Evolutionary conservation across 2,113 vertebrate species (phyloP).

Genomic region (Bubo blakistoni): DNA sequence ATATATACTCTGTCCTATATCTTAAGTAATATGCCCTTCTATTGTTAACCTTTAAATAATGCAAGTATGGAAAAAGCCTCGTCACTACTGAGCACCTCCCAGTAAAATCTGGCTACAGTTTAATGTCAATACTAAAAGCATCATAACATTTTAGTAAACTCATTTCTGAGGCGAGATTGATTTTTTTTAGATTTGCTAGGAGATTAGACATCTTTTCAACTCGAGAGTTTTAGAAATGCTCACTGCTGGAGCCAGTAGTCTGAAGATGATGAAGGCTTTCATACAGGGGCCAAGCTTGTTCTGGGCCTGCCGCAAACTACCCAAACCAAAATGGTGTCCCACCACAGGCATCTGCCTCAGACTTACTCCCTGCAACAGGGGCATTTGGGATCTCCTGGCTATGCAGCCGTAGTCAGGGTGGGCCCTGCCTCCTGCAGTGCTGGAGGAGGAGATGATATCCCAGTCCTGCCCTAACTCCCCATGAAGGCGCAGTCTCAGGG

Average conservation of each 20-base stretch:
- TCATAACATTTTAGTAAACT: not conserved
- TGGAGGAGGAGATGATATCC: not conserved
- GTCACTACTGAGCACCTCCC: not conserved
- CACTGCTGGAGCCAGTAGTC: not conserved
- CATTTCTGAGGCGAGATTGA: not conserved
- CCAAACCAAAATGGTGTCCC: not conserved
- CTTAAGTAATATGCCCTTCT: not conserved
- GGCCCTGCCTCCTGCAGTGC: not conserved
- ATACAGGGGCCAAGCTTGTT: rapidly evolving
- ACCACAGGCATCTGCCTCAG: not conserved
- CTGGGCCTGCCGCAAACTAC: not conserved
- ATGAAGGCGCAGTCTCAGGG: not conserved
- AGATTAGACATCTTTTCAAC: not conserved
- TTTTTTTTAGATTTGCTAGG: not conserved
- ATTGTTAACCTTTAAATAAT: constrained; percentile 47
- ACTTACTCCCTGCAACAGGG: not conserved
- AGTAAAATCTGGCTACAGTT: not conserved
- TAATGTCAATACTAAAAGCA: not conserved
- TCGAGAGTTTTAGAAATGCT: not conserved
- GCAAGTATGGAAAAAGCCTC: not conserved
- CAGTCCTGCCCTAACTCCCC: not conserved
- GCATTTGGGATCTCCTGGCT: not conserved
- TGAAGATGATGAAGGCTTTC: not conserved
- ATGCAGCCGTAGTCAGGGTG: rapidly evolving
- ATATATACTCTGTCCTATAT: not conserved